Conservation (phyloP, 2,797 vertebrate genomes). For the Eulemur rubriventer region DNA sequence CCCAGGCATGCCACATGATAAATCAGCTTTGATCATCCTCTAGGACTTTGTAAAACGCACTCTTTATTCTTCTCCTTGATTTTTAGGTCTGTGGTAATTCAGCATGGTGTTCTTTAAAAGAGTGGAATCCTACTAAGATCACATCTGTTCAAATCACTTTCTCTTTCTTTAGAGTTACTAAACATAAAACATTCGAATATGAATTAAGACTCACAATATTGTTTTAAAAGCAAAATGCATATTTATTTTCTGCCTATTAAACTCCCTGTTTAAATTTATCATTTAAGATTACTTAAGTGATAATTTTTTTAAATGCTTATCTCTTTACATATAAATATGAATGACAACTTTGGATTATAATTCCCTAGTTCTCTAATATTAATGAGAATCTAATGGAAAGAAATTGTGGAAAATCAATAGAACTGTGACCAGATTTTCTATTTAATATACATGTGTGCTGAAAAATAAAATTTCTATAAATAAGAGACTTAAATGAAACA, state of each 20-base stretch:
- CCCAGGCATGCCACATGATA: no score
- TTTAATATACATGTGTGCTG: background rate
- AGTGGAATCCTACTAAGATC: no score
- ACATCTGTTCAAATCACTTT: conserved; percentile 48
- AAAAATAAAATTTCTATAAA: background rate
- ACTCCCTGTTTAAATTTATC: background rate
- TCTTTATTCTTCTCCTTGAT: no score
- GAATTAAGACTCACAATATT: no score
- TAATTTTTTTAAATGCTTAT: background rate
- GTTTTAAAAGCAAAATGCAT: conserved; percentile 16
- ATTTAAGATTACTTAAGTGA: background rate
- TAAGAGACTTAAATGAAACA: background rate
- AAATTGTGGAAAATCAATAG: background rate
- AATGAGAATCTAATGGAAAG: background rate
- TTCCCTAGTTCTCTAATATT: background rate
- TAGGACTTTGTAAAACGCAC: no score
- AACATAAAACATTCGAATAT: no score
- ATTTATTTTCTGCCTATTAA: conserved; percentile 37
- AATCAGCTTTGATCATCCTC: no score
- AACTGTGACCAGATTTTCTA: background rate
- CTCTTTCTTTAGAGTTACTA: no score
- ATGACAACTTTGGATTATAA: background rate
- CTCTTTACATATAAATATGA: background rate
- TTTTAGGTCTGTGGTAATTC: no score
- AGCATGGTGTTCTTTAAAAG: no score